Percentiles rank a stretch among this genome's conserved stretches.
Evolutionary conservation across 2,888 invertebrate genomes (phyloP).

Genomic region (Sipunculus nudus): DNA sequence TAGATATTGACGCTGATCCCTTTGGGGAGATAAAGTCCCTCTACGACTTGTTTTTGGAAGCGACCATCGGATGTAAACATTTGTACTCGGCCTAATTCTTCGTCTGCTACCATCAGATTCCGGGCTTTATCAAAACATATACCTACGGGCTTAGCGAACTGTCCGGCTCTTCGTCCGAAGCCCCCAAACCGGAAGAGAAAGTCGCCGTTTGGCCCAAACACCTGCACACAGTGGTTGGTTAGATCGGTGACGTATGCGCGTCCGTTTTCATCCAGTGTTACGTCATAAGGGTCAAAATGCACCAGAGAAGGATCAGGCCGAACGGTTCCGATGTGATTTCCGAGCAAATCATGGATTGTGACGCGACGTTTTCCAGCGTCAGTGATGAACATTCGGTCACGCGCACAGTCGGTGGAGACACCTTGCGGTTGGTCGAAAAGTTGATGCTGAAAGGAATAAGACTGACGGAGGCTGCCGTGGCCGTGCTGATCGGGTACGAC

Average conservation of each 20-base stretch:
- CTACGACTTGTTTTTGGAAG: conserved; percentile 7
- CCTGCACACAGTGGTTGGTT: conserved; percentile 10
- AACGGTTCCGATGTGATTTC: conserved; percentile 17
- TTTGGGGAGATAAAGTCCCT: conserved; percentile 22
- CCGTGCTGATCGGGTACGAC: conserved; percentile 13
- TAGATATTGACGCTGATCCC: conserved; percentile 23
- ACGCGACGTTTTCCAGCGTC: conserved; percentile 17
- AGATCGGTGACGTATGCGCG: conserved; percentile 22
- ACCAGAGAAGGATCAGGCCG: conserved; percentile 11
- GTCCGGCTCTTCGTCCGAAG: conserved; percentile 7
- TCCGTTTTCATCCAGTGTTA: conserved; percentile 18
- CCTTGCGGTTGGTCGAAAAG: conserved; percentile 13
- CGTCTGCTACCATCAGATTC: conserved; percentile 28
- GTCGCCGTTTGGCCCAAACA: conserved; percentile 22
- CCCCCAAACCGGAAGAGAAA: conserved; percentile 23
- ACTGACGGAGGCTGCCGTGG: conserved; percentile 15
- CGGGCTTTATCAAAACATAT: conserved; percentile 21
- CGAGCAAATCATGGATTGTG: conserved; percentile 25
- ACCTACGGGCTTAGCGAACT: conserved; percentile 24
- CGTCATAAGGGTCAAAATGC: conserved; percentile 15
- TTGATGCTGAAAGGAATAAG: conserved; percentile 19
- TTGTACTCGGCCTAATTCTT: conserved; percentile 21
- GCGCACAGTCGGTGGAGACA: conserved; percentile 1
- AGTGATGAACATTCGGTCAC: conserved; percentile 7
- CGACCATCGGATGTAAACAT: conserved; percentile 2